Base-by-base conservation (phyloP, 2,888 invertebrate genomes). In the Cremastobaeus sp. region DNA sequence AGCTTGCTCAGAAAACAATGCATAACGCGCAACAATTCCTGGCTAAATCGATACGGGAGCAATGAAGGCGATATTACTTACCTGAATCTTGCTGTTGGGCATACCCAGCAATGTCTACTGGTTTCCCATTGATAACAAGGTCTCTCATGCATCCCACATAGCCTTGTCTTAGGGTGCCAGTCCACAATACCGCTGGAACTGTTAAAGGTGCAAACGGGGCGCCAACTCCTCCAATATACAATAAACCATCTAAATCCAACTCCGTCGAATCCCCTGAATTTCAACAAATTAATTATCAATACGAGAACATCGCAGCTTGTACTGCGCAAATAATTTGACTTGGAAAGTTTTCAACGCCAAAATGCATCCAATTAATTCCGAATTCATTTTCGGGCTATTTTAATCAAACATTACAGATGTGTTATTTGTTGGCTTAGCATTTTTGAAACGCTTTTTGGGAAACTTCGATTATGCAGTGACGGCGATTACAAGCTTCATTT, bases 121-220 rank as follows among this genome's bases (percentile, higher is more conserved):
- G 92, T 81, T 95, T 93, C 45, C 95, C 95, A 85, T 97, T 96
- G 83, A 97, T 90, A 77, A 94, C 92, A 81, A 98, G 90, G 86
- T 97, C 97, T 77, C 96, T 91, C 83, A 98, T 91, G 86, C 98
- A 98, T 1, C 98, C 98, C 4, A 98, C 97, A 86, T 95, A 98
- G 15, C 98, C 98, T 82, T 95, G 94, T 65, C 95, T 91, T 55
- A 98, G 88, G 4, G 95, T 93, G 0, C 95, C 96, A 0, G 96
- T 95, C 97, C 97, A 98, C 69, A 98, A 89, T 12, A 94, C 95
- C 1, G 95, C 91, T 0, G 97, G 96, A 52, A 96, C 92, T 37
- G 92, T 91, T 4, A 93, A 90, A 17, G 93, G 93, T 0, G 93
- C 92, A 84, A 95, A 95, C 21, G 94, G 92, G 0, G 94, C 92